A percentile compares a stretch with the other conserved stretches of the same genome.
phyloP scores from a whole-genome alignment of 2,888 invertebrate species.

The Halictus ligatus region DNA sequence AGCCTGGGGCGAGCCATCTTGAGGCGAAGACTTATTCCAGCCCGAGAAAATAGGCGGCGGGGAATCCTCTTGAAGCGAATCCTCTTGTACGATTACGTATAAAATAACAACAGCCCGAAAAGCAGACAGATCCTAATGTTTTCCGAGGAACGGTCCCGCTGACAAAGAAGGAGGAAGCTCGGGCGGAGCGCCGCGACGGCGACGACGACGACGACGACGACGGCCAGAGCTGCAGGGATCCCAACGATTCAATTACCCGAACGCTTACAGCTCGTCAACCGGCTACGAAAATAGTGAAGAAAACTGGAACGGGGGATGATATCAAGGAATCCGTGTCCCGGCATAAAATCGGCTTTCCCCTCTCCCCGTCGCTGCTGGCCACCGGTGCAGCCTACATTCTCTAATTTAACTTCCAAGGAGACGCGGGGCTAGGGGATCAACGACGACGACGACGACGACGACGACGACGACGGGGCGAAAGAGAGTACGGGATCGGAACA shows the following conservation, averaged over 20 bases:
- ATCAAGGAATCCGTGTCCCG: slow-evolving; percentile 52
- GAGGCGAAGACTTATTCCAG: background rate
- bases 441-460: background rate
- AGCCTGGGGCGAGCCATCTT: background rate
- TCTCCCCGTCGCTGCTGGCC: background rate
- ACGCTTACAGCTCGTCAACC: slow-evolving; percentile 45
- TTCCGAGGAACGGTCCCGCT: background rate
- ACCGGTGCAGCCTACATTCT: slow-evolving; percentile 37
- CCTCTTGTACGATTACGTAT: background rate
- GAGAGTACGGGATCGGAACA: slow-evolving; percentile 31
- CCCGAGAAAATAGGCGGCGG: background rate
- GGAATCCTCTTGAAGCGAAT: background rate
- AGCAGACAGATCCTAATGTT: background rate
- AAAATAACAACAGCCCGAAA: background rate
- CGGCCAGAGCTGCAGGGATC: background rate
- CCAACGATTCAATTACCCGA: slow-evolving; percentile 51
- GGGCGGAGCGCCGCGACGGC: background rate
- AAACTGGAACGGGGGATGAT: slow-evolving; percentile 49
- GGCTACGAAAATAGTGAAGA: slow-evolving; percentile 33
- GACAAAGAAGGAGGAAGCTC: background rate
- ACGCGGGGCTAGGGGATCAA: background rate
- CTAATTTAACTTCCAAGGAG: slow-evolving; percentile 58
- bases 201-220: no score
- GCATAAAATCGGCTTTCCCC: slow-evolving; percentile 44
- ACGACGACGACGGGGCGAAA: slow-evolving; percentile 6